Evolutionary conservation across 2,797 vertebrate species (phyloP).

Genomic region (Pangasius krempfi): DNA sequence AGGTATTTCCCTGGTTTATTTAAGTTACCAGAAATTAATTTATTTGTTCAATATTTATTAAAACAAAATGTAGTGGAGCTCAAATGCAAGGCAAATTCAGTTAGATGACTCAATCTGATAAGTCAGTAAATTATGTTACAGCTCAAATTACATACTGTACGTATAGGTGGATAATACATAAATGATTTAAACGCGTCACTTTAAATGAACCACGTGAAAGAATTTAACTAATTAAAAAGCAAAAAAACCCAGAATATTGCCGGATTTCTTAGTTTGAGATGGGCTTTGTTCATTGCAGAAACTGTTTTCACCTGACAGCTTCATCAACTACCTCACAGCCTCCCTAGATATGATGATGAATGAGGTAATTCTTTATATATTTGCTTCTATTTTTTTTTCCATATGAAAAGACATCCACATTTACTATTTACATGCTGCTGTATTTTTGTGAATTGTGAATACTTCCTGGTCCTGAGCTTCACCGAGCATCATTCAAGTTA

Average conservation of each 20-base stretch:
- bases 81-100: not conserved
- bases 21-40: not conserved
- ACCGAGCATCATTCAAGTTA: not conserved
- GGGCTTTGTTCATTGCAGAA: conserved; percentile 54
- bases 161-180: not conserved
- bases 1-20: not conserved
- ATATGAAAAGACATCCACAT: not conserved
- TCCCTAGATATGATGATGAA: conserved; percentile 70
- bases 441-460: not conserved
- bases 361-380: conserved; percentile 59
- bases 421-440: not conserved
- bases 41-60: not conserved
- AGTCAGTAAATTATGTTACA: not conserved
- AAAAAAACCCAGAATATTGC: not conserved
- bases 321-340: conserved; percentile 65
- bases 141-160: not conserved
- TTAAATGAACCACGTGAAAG: not conserved
- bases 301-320: conserved; percentile 69
- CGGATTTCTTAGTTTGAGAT: not conserved
- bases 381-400: not conserved
- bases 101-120: not conserved
- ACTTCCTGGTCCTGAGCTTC: not conserved
- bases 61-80: not conserved
- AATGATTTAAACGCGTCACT: not conserved
- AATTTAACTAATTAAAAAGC: too few relatives aligned